Evolutionary conservation across 2,113 vertebrate species (phyloP).

Genomic region (Dipodomys merriami): DNA sequence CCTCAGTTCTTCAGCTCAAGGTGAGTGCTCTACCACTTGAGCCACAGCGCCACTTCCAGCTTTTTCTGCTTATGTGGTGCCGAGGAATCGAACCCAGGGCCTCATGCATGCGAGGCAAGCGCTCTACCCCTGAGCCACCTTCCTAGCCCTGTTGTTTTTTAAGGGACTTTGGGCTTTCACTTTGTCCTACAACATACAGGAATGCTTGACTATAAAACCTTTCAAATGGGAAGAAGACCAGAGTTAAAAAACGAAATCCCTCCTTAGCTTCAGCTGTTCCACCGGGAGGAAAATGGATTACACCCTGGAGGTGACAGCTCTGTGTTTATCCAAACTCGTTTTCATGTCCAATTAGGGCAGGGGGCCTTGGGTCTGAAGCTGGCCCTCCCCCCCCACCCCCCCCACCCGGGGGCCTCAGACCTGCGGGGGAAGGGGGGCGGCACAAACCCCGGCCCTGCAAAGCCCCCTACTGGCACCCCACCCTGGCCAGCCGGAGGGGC

Average conservation of each 20-base stretch:
- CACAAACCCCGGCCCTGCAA: slow-evolving; percentile 84
- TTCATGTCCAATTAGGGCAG: slow-evolving; percentile 81
- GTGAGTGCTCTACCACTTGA: too few species aligned
- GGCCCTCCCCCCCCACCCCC: slow-evolving; percentile 76
- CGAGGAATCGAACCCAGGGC: too few species aligned
- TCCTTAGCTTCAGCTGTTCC: background rate
- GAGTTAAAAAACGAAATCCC: background rate
- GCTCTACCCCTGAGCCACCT: too few species aligned
- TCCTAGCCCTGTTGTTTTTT: too few species aligned
- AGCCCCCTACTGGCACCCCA: slow-evolving; percentile 79
- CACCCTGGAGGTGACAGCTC: slow-evolving; percentile 64
- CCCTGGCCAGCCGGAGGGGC: slow-evolving; percentile 82
- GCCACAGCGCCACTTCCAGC: too few species aligned
- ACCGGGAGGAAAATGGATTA: background rate
- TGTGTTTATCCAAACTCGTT: slow-evolving; percentile 83
- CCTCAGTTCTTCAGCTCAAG: too few species aligned
- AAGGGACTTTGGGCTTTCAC: background rate
- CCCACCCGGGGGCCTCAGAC: slow-evolving; percentile 82
- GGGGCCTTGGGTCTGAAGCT: slow-evolving; percentile 77
- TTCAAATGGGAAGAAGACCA: slow-evolving; percentile 2
- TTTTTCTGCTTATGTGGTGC: too few species aligned
- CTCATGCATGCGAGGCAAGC: too few species aligned
- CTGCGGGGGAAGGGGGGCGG: slow-evolving; percentile 80
- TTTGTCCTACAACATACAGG: background rate
- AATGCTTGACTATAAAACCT: background rate